Base-by-base conservation (phyloP, 1,140 invertebrate species). In the Micrasema longulum region DNA sequence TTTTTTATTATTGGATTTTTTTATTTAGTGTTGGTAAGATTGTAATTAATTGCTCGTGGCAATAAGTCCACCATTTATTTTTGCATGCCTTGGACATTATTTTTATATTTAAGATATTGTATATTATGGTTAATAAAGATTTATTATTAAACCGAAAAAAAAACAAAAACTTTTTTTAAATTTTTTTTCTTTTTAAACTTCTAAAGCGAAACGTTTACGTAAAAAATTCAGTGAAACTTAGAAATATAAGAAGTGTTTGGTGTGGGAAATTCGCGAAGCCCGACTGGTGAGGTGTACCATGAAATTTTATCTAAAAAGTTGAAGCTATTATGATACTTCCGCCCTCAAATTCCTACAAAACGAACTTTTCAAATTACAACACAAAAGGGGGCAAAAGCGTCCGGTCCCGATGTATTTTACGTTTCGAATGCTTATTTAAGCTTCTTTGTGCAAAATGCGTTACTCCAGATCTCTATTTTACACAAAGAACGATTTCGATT, bases 261-360 rank as follows among this genome's bases (percentile, higher is more conserved):
- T 45, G 57, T 38, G 41, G 26, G 18, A 35, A 64, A 47, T 45
- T 64, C 45, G 20, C 43, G 31, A 45, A 64, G 45, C 43, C 60
- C 12, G 41, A 22, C 47, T 18, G 41, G 41, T 64, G 23, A 47
- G 60, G 12, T 47, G 41, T 64, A 26, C 60, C 60, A 64, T 64
- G 60, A 64, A 64, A 64, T 64, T 64, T 64, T 64, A 64, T 64
- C 60, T 64, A 31, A 64, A 64, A 64, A 64, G 20, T 64, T 64
- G 1, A 41, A 23, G 60, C 41, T 64, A 64, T 64, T 64, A 64
- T 47, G 60, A 64, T n/a, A 41, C 43, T 63, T 23, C 52, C 50
- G 20, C 50, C 20, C 47, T 10, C 20, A n/a, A 20, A 48, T 11
- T 48, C 18, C 1, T 12, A 18, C 36, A 26, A 22, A 35, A 18